These are phyloP conservation scores for Maconellicoccus hirsutus DNA, from an alignment of 1,140 invertebrate genomes.

Conservation along the genomic window DNA sequence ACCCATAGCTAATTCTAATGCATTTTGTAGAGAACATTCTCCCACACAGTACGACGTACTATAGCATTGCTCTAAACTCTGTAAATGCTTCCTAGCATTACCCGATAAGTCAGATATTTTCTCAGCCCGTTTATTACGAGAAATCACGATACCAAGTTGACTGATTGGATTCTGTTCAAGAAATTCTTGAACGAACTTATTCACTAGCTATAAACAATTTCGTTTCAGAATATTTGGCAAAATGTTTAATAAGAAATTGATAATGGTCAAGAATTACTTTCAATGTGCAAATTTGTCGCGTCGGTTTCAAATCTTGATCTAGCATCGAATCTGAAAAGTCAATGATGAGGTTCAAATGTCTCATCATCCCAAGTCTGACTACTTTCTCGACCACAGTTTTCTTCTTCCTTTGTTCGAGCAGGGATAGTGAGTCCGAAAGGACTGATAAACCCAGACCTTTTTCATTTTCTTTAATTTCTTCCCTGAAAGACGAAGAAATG, in stretches of 20 bases:
- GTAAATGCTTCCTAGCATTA: slow-evolving; percentile 60
- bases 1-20: slow-evolving; percentile 73
- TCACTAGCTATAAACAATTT: slow-evolving; percentile 54
- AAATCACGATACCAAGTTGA: slow-evolving; percentile 84
- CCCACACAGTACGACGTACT: slow-evolving; percentile 41
- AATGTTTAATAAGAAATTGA: background rate
- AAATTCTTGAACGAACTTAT: slow-evolving; percentile 90
- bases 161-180: slow-evolving; percentile 98
- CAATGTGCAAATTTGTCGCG: slow-evolving; percentile 72
- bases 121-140: slow-evolving; percentile 88
- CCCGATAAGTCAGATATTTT: slow-evolving; percentile 73
- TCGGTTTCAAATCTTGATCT: slow-evolving; percentile 89
- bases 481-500: slow-evolving; percentile 51
- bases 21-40: slow-evolving; percentile 91
- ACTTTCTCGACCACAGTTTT: slow-evolving; percentile 61
- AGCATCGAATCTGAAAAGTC: slow-evolving; percentile 90
- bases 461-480: slow-evolving; percentile 92
- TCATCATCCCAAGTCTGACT: slow-evolving; percentile 87
- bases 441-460: slow-evolving; percentile 81
- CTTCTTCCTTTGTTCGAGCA: slow-evolving; percentile 83
- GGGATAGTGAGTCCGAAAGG: background rate
- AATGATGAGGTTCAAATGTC: slow-evolving; percentile 81
- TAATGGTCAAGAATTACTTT: slow-evolving; percentile 54
- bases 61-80: slow-evolving; percentile 28
- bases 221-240: background rate